Percentiles rank a stretch among this genome's conserved stretches.
These are phyloP conservation scores for Callospermophilus lateralis DNA, from an alignment of 2,113 vertebrate species.

Conservation along the genomic window DNA sequence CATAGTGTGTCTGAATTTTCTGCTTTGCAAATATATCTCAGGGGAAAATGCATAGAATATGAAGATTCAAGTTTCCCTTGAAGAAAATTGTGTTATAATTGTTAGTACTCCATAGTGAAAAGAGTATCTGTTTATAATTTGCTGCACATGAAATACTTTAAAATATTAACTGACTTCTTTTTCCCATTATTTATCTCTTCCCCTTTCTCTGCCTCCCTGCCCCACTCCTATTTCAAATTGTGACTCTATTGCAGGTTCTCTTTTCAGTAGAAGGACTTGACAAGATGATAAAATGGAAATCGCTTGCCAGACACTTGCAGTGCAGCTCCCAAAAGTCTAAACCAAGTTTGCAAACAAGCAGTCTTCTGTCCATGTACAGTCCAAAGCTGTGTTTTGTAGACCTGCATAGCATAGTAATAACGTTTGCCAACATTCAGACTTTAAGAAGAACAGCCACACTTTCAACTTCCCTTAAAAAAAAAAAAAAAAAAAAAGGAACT, in stretches of 20 bases:
- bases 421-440: not conserved
- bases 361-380: not conserved
- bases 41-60: not conserved
- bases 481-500: not conserved
- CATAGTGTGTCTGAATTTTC: not conserved
- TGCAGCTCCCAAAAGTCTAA: not conserved
- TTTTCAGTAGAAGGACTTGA: not conserved
- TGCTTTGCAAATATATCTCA: slow-evolving; percentile 3
- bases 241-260: not conserved
- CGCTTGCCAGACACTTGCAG: not conserved
- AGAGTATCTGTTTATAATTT: not conserved
- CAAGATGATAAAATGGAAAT: not conserved
- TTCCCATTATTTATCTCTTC: not conserved
- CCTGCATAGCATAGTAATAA: not conserved
- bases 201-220: not conserved
- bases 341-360: not conserved
- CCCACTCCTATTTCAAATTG: not conserved
- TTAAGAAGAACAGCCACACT: not conserved
- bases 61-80: not conserved
- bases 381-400: not conserved
- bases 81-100: not conserved
- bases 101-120: not conserved
- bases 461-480: not conserved
- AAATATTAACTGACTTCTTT: slow-evolving; percentile 15
- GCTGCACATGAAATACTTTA: not conserved